Conservation (phyloP, 2,888 invertebrate species). For the Rhagophthalmus giganteus region DNA sequence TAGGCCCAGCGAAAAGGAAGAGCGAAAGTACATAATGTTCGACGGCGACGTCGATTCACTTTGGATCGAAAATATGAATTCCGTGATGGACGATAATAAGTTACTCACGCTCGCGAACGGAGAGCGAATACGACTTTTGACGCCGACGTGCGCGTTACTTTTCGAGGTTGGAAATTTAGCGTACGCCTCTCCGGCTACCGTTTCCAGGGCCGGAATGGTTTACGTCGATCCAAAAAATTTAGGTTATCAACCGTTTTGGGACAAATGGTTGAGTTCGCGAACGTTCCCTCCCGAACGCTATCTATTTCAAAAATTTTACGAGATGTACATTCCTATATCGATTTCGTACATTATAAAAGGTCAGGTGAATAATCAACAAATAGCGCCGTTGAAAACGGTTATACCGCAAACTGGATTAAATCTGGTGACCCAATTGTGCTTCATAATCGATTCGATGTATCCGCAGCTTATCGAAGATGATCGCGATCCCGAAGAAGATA, state of each 20-base stretch:
- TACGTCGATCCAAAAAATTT: slow-evolving; percentile 91
- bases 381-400: slow-evolving; percentile 75
- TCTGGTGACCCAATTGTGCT: slow-evolving; percentile 83
- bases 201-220: slow-evolving; percentile 92
- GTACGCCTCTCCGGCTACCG: slow-evolving; percentile 91
- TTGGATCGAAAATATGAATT: slow-evolving; percentile 98
- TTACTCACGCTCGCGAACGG: slow-evolving; percentile 88
- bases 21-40: slow-evolving; percentile 82
- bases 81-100: slow-evolving; percentile 95
- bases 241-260: slow-evolving; percentile 85
- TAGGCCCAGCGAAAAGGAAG: slow-evolving; percentile 72
- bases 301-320: slow-evolving; percentile 62
- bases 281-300: slow-evolving; percentile 56
- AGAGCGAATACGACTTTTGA: slow-evolving; percentile 81
- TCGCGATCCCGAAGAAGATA: slow-evolving; percentile 57
- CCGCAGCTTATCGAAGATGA: slow-evolving; percentile 55
- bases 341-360: slow-evolving; percentile 73
- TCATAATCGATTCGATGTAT: slow-evolving; percentile 75
- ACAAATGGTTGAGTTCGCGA: slow-evolving; percentile 72
- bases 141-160: slow-evolving; percentile 77
- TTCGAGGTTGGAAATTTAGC: slow-evolving; percentile 90
- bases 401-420: slow-evolving; percentile 85
- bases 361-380: slow-evolving; percentile 73
- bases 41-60: slow-evolving; percentile 94
- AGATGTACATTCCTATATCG: slow-evolving; percentile 73